These are phyloP conservation scores for Gallirallus australis DNA, from an alignment of 2,797 vertebrate species.

Conservation along the genomic window DNA sequence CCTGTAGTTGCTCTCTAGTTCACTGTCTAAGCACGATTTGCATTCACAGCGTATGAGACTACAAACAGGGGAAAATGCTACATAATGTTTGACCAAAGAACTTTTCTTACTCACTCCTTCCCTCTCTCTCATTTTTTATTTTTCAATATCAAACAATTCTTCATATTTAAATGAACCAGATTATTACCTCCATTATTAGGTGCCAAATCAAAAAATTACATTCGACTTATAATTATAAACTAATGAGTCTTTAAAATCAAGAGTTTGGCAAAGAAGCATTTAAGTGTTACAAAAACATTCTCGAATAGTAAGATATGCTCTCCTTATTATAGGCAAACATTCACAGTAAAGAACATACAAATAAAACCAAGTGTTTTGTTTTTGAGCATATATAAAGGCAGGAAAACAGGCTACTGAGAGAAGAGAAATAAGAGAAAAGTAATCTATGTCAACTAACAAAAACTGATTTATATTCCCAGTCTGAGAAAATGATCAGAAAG, in stretches of 20 bases:
- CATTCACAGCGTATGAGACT: neutral
- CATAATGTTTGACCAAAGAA: neutral
- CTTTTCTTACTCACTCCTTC: neutral
- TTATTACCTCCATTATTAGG: neutral
- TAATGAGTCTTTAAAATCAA: conserved; percentile 38
- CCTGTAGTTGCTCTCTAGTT: neutral
- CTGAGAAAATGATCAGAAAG: conserved; percentile 51
- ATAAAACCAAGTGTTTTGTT: neutral
- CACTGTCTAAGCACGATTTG: neutral
- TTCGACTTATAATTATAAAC: conserved; percentile 40
- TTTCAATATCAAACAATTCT: neutral
- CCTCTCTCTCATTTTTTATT: neutral
- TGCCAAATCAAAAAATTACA: conserved; percentile 30
- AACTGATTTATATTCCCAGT: conserved; percentile 55
- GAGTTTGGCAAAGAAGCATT: neutral
- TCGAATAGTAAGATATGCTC: neutral
- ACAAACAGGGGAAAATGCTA: neutral
- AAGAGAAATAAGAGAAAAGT: conserved; percentile 37
- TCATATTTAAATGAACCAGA: neutral
- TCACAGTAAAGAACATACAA: conserved; percentile 14
- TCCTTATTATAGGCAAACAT: conserved; percentile 36
- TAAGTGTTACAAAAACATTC: conserved; percentile 2
- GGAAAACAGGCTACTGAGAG: neutral
- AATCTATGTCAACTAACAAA: conserved; percentile 47
- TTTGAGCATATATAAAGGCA: neutral